Evolutionary conservation across 1,140 invertebrate genomes (phyloP), one percentile per base, ranked within the genome.

Genomic region (Lepidurus apus): DNA sequence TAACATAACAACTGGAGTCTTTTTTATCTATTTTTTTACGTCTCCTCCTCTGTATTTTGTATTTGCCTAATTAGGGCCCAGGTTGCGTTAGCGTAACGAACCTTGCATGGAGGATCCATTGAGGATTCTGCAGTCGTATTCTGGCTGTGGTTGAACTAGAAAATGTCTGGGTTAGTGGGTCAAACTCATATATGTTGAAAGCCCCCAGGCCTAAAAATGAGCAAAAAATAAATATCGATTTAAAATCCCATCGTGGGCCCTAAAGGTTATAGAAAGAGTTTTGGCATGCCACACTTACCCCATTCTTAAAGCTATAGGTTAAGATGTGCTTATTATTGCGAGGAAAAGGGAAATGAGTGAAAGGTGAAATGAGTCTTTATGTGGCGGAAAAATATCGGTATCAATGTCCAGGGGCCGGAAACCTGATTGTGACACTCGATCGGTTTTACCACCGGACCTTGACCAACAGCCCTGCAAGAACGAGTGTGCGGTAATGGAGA

Each of bases 121-220:
- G 53, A 65, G n/a, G 21, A 65, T 65, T 65, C 53, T 65, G 53
- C 53, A n/a, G 53, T 65, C 17, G 45, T 17, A 47, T 47, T 1
- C 8, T 65, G 53, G 53, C 13, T 65, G 53, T 65, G 53, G 9
- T 65, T 65, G 53, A 65, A 65, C 53, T 65, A 65, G 53, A 65
- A 65, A 65, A 65, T n/a, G 53, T 65, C 53, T 65, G 53, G 53
- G 53, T 65, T 65, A 65, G 53, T 65, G 53, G 53, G 53, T 65
- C 53, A 65, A 9, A 65, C 53, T 65, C 53, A 21, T 65, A 65
- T 17, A 6, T 5, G 45, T 34, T 34, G 34, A 34, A 34, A 17
- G 45, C 45, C 13, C 13, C 21, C 53, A 65, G 53, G 53, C 53
- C 53, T 65, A 65, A n/a, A 17, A 13, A 65, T 21, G 6, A 17